Conservation (phyloP, 2,888 invertebrate genomes). For the Euclidia mi region DNA sequence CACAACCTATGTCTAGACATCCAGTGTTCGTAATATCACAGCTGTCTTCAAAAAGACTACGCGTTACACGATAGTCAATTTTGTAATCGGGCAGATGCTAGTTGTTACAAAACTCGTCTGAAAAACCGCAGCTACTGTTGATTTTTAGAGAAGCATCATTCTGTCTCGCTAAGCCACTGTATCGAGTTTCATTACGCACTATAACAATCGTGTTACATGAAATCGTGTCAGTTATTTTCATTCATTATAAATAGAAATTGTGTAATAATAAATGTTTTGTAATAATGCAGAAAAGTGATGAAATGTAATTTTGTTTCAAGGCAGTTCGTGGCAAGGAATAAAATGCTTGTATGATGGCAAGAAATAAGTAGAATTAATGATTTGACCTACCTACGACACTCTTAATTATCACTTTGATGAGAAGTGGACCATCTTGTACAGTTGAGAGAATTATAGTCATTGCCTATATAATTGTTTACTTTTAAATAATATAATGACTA, state of each 20-base stretch:
- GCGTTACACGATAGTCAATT: constrained; percentile 31
- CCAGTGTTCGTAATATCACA: background rate
- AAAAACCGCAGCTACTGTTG: constrained; percentile 40
- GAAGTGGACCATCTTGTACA: too few species aligned
- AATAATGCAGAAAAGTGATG: background rate
- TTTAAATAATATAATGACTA: too few species aligned
- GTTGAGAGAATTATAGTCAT: too few species aligned
- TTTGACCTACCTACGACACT: too few species aligned
- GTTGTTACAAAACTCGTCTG: constrained; percentile 35
- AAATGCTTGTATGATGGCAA: too few species aligned
- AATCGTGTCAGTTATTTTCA: constrained; percentile 65
- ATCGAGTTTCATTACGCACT: constrained; percentile 60
- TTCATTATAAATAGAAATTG: constrained; percentile 34
- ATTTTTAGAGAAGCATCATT: constrained; percentile 49
- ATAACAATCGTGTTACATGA: constrained; percentile 60
- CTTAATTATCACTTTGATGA: too few species aligned
- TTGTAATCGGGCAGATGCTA: constrained; percentile 34
- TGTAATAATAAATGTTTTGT: constrained; percentile 17
- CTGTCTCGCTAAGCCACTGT: constrained; percentile 33
- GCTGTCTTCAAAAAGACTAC: constrained; percentile 18
- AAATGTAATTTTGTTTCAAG: too few species aligned
- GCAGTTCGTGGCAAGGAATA: too few species aligned
- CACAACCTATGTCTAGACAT: background rate
- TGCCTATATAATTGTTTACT: too few species aligned
- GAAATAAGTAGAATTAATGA: too few species aligned